Percentiles rank a stretch among this genome's conserved stretches.
Conservation (phyloP, 2,888 invertebrate genomes). For the Nasonia oneida region DNA sequence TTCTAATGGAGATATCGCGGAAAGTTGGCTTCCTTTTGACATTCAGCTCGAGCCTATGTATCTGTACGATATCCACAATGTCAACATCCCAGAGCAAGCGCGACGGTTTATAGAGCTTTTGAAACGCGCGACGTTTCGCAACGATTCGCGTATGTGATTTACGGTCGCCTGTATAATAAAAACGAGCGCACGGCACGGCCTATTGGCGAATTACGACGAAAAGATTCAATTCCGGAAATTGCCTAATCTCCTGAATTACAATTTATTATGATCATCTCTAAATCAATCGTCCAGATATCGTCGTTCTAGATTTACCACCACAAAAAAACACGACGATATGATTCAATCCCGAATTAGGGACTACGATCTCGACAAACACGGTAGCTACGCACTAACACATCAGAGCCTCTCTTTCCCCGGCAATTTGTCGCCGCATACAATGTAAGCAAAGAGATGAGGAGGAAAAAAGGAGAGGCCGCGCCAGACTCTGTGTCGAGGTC, state of each 20-base stretch:
- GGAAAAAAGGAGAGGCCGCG: background rate
- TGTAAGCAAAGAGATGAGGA: background rate
- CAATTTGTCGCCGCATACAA: constrained; percentile 17
- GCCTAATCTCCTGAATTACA: constrained; percentile 4
- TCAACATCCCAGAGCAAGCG: background rate
- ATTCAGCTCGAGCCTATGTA: background rate
- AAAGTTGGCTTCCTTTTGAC: background rate
- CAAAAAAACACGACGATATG: background rate
- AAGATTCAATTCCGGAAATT: constrained; percentile 36
- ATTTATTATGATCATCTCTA: background rate
- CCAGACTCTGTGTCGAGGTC: constrained; percentile 49
- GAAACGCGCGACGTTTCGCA: constrained; percentile 12
- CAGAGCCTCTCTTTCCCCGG: background rate
- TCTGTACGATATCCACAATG: background rate
- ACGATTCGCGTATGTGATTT: constrained; percentile 1
- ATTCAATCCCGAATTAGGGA: background rate
- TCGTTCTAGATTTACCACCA: background rate
- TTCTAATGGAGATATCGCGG: background rate
- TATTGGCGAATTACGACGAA: constrained; percentile 14
- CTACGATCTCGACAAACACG: background rate
- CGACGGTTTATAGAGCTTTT: background rate
- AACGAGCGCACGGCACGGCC: background rate
- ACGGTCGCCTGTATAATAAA: constrained; percentile 2
- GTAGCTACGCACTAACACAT: background rate
- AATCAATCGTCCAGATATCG: too few species aligned